Conservation (phyloP, 2,888 invertebrate genomes). For the Yponomeuta sedellus region DNA sequence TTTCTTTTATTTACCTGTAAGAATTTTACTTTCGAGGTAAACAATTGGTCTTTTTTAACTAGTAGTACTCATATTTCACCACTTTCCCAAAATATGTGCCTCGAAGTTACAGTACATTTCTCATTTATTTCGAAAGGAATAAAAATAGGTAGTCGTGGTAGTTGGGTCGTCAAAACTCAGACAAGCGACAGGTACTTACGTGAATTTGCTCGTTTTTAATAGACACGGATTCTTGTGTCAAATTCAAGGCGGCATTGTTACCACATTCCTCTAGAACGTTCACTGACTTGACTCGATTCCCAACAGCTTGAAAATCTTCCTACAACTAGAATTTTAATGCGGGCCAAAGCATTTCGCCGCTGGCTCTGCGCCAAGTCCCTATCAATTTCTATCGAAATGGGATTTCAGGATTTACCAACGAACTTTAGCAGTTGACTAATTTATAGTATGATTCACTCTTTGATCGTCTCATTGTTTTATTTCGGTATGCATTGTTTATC, state of each 20-base stretch:
- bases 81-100: neutral
- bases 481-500: conserved; percentile 1
- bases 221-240: conserved; percentile 41
- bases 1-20: neutral
- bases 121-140: neutral
- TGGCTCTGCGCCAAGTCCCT: conserved; percentile 55
- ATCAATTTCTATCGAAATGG: conserved; percentile 59
- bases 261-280: conserved; percentile 25
- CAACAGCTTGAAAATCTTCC: conserved; percentile 37
- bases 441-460: conserved; percentile 13
- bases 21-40: neutral
- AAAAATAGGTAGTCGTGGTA: conserved; percentile 5
- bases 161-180: conserved; percentile 2
- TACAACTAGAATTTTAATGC: conserved; percentile 60
- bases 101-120: neutral
- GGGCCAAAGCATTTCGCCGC: conserved; percentile 44
- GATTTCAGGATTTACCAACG: conserved; percentile 43
- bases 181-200: conserved; percentile 9
- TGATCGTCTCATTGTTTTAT: conserved; percentile 19
- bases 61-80: neutral
- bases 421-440: conserved; percentile 32
- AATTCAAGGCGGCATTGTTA: conserved; percentile 26
- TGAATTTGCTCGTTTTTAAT: conserved; percentile 37
- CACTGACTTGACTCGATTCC: conserved; percentile 15
- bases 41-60: neutral